A percentile compares a stretch with the other conserved stretches of the same genome.
phyloP scores from a whole-genome alignment of 2,888 invertebrate genomes.

The Trachelus iudaicus region DNA sequence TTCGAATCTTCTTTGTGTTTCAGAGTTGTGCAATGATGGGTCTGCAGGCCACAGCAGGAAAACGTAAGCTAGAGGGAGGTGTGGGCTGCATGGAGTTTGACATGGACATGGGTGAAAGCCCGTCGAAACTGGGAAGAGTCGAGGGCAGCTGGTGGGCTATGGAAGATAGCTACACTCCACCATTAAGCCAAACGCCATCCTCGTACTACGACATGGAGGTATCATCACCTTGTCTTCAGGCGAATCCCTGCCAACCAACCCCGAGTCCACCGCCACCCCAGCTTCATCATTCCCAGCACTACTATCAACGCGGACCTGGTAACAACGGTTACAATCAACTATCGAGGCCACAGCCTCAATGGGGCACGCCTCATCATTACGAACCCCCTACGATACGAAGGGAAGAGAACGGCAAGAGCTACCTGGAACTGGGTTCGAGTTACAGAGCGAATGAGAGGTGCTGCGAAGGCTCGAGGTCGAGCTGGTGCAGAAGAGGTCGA shows the following conservation, averaged over 20 bases:
- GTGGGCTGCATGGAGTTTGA: constrained; percentile 67
- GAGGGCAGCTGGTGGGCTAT: constrained; percentile 64
- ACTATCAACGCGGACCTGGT: constrained; percentile 23
- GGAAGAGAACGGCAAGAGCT: constrained; percentile 91
- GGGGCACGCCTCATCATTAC: constrained; percentile 63
- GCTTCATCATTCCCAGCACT: constrained; percentile 29
- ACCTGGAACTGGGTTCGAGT: constrained; percentile 80
- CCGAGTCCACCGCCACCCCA: constrained; percentile 30
- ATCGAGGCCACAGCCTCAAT: constrained; percentile 63
- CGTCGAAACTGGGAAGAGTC: constrained; percentile 69
- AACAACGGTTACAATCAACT: constrained; percentile 57
- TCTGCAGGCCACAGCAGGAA: constrained; percentile 78
- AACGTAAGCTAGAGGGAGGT: constrained; percentile 74
- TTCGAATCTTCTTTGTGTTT: constrained; percentile 28
- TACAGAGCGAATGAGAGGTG: constrained; percentile 68
- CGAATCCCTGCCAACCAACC: constrained; percentile 51
- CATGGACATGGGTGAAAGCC: constrained; percentile 70
- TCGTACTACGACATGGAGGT: constrained; percentile 61
- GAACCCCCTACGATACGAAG: constrained; percentile 80
- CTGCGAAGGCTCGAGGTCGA: constrained; percentile 79
- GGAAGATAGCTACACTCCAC: constrained; percentile 57
- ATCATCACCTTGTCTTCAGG: constrained; percentile 54
- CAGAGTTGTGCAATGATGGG: constrained; percentile 79
- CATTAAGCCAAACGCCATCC: constrained; percentile 45
- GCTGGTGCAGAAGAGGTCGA: constrained; percentile 79